Percentiles rank a stretch among this genome's conserved stretches.
phyloP scores from a whole-genome alignment of 2,888 invertebrate species.

The Macrophya annulata region DNA sequence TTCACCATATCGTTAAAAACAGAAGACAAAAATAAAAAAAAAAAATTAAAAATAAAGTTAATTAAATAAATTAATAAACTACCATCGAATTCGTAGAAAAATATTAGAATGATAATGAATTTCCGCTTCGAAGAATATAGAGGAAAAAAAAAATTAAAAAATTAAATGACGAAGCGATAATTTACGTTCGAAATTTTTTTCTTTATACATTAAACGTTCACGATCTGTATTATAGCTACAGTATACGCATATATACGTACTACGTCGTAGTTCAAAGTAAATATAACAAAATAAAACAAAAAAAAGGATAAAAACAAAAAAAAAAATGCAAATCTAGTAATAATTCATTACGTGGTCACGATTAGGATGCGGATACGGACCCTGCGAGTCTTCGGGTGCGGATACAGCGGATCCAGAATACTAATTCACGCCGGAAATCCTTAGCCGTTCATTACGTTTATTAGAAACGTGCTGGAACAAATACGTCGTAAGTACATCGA shows the following conservation, averaged over 20 bases:
- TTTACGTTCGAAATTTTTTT: too few species aligned
- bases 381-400: constrained; percentile 69
- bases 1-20: not conserved
- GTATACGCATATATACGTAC: too few species aligned
- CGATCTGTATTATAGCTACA: too few species aligned
- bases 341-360: constrained; percentile 52
- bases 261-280: not conserved
- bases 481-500: not conserved
- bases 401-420: constrained; percentile 75
- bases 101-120: too few species aligned
- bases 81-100: too few species aligned
- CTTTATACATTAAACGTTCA: too few species aligned
- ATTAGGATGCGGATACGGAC: constrained; percentile 68
- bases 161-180: too few species aligned
- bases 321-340: constrained; percentile 22
- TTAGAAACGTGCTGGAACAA: constrained; percentile 44
- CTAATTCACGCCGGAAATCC: constrained; percentile 67
- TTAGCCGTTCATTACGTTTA: constrained; percentile 56
- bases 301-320: not conserved
- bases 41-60: too few species aligned
- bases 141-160: too few species aligned
- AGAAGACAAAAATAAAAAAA: not conserved
- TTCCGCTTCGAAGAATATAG: too few species aligned
- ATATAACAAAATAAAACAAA: not conserved
- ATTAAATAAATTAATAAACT: not conserved